Conservation (phyloP, 1,140 invertebrate genomes). For the Diabrotica virgifera region DNA sequence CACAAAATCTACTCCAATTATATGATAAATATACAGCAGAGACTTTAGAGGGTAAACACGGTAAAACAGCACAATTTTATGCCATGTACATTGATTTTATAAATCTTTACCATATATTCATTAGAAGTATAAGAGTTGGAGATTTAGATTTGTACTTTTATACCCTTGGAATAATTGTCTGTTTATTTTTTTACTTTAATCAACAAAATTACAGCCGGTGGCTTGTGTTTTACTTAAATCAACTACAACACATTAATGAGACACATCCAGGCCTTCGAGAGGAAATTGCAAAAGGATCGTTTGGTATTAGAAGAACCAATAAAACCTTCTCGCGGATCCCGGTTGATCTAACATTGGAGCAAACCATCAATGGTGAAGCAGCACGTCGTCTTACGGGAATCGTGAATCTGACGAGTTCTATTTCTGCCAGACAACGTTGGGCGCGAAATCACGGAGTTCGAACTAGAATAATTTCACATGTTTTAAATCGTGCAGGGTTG, state of each 20-base stretch:
- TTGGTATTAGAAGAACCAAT: slow-evolving; percentile 35
- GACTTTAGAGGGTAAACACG: too few relatives aligned
- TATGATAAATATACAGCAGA: too few relatives aligned
- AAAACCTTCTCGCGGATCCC: slow-evolving; percentile 37
- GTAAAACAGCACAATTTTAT: too few relatives aligned
- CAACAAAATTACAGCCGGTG: too few relatives aligned
- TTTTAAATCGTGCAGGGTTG: too few relatives aligned
- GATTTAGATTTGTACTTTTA: slow-evolving; percentile 35
- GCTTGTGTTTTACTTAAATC: too few relatives aligned
- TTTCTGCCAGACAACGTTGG: slow-evolving; percentile 32
- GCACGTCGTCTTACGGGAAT: slow-evolving; percentile 27
- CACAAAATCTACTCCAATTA: slow-evolving; percentile 8
- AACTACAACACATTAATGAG: too few relatives aligned
- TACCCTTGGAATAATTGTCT: slow-evolving; percentile 20
- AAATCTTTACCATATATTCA: slow-evolving; percentile 15
- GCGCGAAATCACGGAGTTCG: too few relatives aligned
- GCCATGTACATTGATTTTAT: too few relatives aligned
- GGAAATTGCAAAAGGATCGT: slow-evolving; percentile 29
- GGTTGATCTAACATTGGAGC: slow-evolving; percentile 37
- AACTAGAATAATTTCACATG: too few relatives aligned
- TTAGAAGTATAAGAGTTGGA: slow-evolving; percentile 36
- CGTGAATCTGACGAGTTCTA: slow-evolving; percentile 27
- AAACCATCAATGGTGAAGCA: slow-evolving; percentile 32
- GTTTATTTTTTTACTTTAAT: too few relatives aligned
- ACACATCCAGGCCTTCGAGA: too few relatives aligned